Evolutionary conservation across 2,113 vertebrate genomes (phyloP), one percentile per base, ranked within the genome.

Genomic region (Petrocephalus zakoni): DNA sequence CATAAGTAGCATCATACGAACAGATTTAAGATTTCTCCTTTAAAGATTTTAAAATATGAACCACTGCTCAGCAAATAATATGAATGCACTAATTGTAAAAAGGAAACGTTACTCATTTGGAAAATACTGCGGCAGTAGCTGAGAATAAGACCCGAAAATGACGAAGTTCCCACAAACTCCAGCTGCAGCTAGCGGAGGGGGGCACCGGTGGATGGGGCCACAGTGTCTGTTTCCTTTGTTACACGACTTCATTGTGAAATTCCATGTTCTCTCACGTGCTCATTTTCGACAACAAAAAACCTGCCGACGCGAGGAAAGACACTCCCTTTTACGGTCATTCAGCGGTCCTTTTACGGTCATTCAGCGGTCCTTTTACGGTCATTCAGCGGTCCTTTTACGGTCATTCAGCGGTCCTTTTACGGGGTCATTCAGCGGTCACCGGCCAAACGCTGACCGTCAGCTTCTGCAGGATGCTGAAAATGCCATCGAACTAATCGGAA

Each of bases 61-160:
- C 22, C 52, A n/a, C 51, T 75, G 49, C 84, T 37, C 47, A 17
- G 47, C n/a, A 29, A 15, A 53, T n/a, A 88, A 53, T 49, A 55
- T 17, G 7, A 15, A 88, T 78, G 29, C 19, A 13, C n/a, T 55
- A 10, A 19, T 42, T 81, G 49, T 81, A 51, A 81, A 83, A 88
- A 49, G 34, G 29, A 88, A 46, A 42, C 87, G 3, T 88, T 88
- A 37, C 17, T 58, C 68, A 55, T 81, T 88, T 78, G 15, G 51
- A 52, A 72, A 78, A 55, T n/a, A 88, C 22, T 81, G 68, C 37
- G 0, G 7, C 72, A 55, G n/a, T n/a, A n/a, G 25, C 52, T 42
- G 42, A 56, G 58, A 87, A 53, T 55, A 83, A 4, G 34, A 81
- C 13, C 34, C 8, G 29, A 34, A 22, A 25, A 88, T 82, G 56